These are phyloP conservation scores for Decapterus maruadsi DNA, from an alignment of 2,797 vertebrate species.

Conservation along the genomic window DNA sequence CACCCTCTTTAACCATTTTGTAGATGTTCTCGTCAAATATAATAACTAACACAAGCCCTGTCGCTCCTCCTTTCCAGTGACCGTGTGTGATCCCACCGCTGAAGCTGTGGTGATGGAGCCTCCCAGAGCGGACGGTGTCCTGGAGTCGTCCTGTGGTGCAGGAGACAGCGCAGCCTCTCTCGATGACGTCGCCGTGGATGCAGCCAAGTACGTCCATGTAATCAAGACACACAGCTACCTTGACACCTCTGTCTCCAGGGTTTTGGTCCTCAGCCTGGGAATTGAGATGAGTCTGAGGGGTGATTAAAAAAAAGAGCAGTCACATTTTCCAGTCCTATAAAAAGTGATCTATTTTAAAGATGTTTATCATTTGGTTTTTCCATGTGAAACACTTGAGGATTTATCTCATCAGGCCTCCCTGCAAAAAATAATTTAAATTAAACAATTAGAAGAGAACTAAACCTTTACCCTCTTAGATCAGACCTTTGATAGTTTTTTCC, in stretches of 20 bases:
- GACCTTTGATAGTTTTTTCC: neutral
- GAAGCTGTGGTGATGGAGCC: slow-evolving; percentile 74
- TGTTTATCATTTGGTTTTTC: neutral
- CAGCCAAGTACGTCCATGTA: slow-evolving; percentile 73
- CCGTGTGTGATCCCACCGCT: slow-evolving; percentile 75
- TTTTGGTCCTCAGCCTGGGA: neutral
- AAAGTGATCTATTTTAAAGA: neutral
- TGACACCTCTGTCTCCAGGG: neutral
- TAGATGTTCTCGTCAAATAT: neutral
- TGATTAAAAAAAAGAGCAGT: neutral
- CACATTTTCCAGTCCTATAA: neutral
- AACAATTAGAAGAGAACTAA: too few relatives aligned
- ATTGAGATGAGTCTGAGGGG: neutral
- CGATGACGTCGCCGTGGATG: slow-evolving; percentile 61
- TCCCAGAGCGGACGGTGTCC: slow-evolving; percentile 46
- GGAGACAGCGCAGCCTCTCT: slow-evolving; percentile 68
- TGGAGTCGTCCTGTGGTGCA: slow-evolving; percentile 64
- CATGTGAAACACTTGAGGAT: neutral
- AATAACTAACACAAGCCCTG: neutral
- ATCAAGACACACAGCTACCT: neutral
- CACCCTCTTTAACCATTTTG: neutral
- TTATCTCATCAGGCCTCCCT: neutral
- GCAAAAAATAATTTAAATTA: neutral
- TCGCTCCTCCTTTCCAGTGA: slow-evolving; percentile 73
- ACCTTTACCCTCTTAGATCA: neutral